Percentiles rank a stretch among this genome's conserved stretches.
Evolutionary conservation across 2,888 invertebrate genomes (phyloP).

Genomic region (Maniola hyperantus): DNA sequence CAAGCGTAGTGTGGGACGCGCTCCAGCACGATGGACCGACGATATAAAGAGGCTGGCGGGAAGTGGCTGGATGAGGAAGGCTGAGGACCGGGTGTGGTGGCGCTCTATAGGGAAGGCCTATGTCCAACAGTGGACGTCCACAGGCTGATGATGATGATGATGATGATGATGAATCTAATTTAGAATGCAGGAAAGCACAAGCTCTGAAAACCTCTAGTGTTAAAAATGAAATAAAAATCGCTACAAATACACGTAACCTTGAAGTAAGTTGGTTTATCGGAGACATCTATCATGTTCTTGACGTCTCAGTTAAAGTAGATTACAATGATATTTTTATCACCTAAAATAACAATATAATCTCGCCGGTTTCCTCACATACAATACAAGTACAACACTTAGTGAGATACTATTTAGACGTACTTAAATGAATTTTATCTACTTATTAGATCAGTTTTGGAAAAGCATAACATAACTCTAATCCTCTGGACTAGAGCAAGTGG

Average conservation of each 20-base stretch:
- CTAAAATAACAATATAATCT: constrained; percentile 49
- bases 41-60: no score
- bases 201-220: neutral
- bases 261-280: constrained; percentile 40
- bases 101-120: no score
- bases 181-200: neutral
- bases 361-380: constrained; percentile 34
- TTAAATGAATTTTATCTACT: neutral
- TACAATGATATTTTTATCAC: constrained; percentile 50
- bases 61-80: no score
- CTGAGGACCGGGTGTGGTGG: no score
- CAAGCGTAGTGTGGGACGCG: no score
- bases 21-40: no score
- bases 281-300: constrained; percentile 49
- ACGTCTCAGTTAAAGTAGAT: constrained; percentile 46
- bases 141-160: no score
- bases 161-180: no score
- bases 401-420: constrained; percentile 1
- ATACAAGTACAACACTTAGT: neutral
- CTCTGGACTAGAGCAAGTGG: no score
- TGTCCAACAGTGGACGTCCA: no score
- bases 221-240: constrained; percentile 8
- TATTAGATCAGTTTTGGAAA: no score
- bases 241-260: constrained; percentile 43
- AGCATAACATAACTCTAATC: no score